Evolutionary conservation across 2,113 vertebrate species (phyloP), one percentile per base, ranked within the genome.

Genomic region (Coregonus clupeaformis): DNA sequence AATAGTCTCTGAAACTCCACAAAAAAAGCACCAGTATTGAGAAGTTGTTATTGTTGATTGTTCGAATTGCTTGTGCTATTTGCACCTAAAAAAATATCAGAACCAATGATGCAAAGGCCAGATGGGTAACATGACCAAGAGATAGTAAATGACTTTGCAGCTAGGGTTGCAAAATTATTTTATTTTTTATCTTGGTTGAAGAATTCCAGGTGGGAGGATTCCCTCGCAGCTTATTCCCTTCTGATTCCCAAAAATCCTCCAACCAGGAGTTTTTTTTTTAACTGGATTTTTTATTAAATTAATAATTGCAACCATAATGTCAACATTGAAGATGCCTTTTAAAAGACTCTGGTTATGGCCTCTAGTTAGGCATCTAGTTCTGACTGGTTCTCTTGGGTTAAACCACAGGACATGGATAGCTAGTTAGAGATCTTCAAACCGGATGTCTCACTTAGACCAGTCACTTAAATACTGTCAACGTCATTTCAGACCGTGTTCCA

Each of bases 51-150:
- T 84, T 73, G 49, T 27, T 75, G 52, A 74, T 5, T 45, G 71
- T 76, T 73, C 73, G 69, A 81, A 79, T 1, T 62, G 66, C 82
- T 55, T 81, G 84, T 79, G 81, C 74, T 75, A 76, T 89, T 87
- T 90, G 89, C 86, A 88, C 84, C 81, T 79, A 85, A 83, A 85
- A 74, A 45, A 80, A 78, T 79, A 49, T n/a, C 60, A 72, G 18
- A 86, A 86, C 77, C 78, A 85, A 83, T 73, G 22, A 81, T 59
- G 74, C 62, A 62, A 22, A 0, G 65, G 71, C 70, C 63, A 62
- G 72, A 63, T n/a, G n/a, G 16, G 57, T 64, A 47, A 36, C 29
- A 45, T 62, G 25, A 29, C 59, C 71, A 80, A 11, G 36, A 42
- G 36, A 42, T 42, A 42, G 36, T 42, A 11, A 42, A 11, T 6